These are phyloP conservation scores for Pogoniulus pusillus DNA, from an alignment of 2,797 vertebrate species.

Conservation along the genomic window DNA sequence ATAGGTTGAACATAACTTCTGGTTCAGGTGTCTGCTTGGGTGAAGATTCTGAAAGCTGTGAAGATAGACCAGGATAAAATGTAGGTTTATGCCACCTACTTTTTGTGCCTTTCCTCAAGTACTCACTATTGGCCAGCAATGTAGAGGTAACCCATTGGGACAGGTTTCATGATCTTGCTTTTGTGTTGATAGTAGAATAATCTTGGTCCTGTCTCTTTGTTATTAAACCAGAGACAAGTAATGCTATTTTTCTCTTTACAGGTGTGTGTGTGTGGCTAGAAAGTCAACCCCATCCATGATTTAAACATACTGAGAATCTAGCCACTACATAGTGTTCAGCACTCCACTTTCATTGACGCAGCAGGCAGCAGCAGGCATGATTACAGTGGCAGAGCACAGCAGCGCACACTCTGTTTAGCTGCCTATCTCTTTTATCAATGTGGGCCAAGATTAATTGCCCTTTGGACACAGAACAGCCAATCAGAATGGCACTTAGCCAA, in stretches of 20 bases:
- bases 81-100: neutral
- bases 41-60: neutral
- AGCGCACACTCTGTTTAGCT: too few relatives aligned
- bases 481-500: too few relatives aligned
- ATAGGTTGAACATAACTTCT: neutral
- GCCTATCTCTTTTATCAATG: too few relatives aligned
- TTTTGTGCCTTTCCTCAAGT: neutral
- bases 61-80: neutral
- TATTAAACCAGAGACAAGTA: neutral
- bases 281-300: neutral
- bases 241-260: neutral
- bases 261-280: neutral
- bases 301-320: neutral
- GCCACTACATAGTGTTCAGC: neutral
- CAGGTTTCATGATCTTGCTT: neutral
- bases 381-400: too few relatives aligned
- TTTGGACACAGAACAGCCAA: too few relatives aligned
- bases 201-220: neutral
- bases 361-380: too few relatives aligned
- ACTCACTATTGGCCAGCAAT: neutral
- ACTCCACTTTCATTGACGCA: neutral
- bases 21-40: neutral
- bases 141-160: neutral
- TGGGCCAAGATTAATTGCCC: too few relatives aligned
- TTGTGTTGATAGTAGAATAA: neutral